Conservation (phyloP, 2,113 vertebrate species). For the Orycteropus afer region DNA sequence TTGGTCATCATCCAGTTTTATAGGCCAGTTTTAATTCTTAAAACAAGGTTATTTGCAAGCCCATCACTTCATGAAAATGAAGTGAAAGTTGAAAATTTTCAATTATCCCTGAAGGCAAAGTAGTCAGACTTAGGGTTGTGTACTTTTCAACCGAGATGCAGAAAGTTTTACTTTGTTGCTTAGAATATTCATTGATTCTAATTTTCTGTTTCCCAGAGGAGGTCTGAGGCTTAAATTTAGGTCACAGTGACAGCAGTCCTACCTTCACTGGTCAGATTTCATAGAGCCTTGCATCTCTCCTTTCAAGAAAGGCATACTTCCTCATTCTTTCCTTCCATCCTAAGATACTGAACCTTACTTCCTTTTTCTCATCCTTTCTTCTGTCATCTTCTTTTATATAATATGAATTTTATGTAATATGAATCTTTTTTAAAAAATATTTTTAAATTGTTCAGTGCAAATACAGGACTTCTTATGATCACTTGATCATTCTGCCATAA, state of each 20-base stretch:
- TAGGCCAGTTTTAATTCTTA: slow-evolving; percentile 4
- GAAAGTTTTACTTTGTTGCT: not conserved
- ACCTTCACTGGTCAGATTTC: not conserved
- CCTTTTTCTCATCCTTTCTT: not conserved
- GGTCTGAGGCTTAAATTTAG: not conserved
- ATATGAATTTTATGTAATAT: not conserved
- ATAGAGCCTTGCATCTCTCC: not conserved
- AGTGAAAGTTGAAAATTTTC: not conserved
- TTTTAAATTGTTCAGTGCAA: slow-evolving; percentile 9
- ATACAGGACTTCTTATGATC: not conserved
- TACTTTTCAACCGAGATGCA: not conserved
- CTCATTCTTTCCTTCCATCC: not conserved
- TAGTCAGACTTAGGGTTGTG: not conserved
- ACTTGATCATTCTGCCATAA: slow-evolving; percentile 17
- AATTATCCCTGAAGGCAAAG: not conserved
- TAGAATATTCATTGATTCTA: not conserved
- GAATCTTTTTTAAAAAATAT: not conserved
- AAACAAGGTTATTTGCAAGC: not conserved
- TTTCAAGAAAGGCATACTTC: not conserved
- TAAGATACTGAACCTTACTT: not conserved
- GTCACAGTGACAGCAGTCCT: not conserved
- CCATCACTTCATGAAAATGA: not conserved
- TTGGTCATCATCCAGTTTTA: slow-evolving; percentile 57
- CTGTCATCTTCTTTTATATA: not conserved
- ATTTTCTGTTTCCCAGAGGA: slow-evolving; percentile 27